Conservation (phyloP, 2,888 invertebrate genomes). For the Drosophila borborema region DNA sequence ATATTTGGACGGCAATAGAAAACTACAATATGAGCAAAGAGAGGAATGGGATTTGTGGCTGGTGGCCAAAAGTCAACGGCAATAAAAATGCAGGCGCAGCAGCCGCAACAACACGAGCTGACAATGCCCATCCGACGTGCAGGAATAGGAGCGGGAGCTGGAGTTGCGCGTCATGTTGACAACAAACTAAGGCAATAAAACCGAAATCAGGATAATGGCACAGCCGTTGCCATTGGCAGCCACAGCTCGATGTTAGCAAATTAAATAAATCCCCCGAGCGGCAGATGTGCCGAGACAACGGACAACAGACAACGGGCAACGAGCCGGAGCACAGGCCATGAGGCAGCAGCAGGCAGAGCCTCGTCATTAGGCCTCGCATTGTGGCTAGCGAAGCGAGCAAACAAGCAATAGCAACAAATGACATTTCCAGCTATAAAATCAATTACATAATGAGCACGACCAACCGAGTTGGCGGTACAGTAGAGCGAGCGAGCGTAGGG, state of each 20-base stretch:
- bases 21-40: conserved; percentile 54
- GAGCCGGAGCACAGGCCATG: conserved; percentile 23
- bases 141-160: conserved; percentile 14
- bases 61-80: conserved; percentile 72
- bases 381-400: conserved; percentile 52
- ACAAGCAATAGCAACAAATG: conserved; percentile 46
- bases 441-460: conserved; percentile 75
- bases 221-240: conserved; percentile 43
- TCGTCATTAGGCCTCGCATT: conserved; percentile 54
- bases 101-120: conserved; percentile 65
- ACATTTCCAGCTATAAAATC: conserved; percentile 69
- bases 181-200: conserved; percentile 75
- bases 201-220: conserved; percentile 78
- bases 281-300: conserved; percentile 65
- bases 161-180: conserved; percentile 43
- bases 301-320: background rate
- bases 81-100: conserved; percentile 68
- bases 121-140: conserved; percentile 36
- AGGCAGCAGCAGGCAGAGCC: conserved; percentile 15
- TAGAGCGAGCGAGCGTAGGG: background rate
- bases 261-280: conserved; percentile 79
- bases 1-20: conserved; percentile 55
- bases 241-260: conserved; percentile 69
- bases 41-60: conserved; percentile 12
- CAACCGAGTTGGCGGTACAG: background rate